These are phyloP conservation scores for Unio delphinus DNA, from an alignment of 2,888 invertebrate species.

Conservation along the genomic window DNA sequence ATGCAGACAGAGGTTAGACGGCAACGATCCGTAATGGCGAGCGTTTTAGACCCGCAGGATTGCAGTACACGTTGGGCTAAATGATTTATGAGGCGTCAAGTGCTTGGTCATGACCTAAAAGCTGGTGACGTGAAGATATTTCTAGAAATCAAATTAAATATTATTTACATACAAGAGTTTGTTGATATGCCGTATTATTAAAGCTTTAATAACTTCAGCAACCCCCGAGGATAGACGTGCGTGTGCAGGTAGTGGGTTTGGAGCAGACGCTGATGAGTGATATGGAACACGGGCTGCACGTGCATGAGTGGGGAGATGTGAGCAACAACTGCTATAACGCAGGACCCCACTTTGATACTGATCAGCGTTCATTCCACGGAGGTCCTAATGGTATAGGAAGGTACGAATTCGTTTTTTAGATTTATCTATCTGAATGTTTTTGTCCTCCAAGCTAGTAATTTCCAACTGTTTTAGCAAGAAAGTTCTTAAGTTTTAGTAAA, in stretches of 20 bases:
- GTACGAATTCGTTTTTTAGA: slow-evolving; percentile 15
- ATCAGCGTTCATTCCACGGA: slow-evolving; percentile 42
- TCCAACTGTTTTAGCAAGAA: not conserved
- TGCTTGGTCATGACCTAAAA: no score
- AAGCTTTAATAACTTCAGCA: slow-evolving; percentile 10
- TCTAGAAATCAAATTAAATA: no score
- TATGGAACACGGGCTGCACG: slow-evolving; percentile 46
- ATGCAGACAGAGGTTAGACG: no score
- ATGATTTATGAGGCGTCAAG: no score
- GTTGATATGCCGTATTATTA: no score
- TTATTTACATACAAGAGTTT: no score
- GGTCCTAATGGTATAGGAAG: slow-evolving; percentile 43
- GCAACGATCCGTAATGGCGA: no score
- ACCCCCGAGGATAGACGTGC: slow-evolving; percentile 29
- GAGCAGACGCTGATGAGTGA: slow-evolving; percentile 47
- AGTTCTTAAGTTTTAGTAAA: no score
- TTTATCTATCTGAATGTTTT: not conserved
- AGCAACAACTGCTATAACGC: slow-evolving; percentile 41
- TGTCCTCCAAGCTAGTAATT: not conserved
- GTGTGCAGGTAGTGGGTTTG: slow-evolving; percentile 42
- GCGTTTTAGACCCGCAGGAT: no score
- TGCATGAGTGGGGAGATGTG: slow-evolving; percentile 48
- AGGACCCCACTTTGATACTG: slow-evolving; percentile 45
- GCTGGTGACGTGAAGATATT: no score
- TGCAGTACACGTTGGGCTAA: no score